Conservation (phyloP, 1,140 invertebrate genomes). For the Pseudomyrmex cubaensis region DNA sequence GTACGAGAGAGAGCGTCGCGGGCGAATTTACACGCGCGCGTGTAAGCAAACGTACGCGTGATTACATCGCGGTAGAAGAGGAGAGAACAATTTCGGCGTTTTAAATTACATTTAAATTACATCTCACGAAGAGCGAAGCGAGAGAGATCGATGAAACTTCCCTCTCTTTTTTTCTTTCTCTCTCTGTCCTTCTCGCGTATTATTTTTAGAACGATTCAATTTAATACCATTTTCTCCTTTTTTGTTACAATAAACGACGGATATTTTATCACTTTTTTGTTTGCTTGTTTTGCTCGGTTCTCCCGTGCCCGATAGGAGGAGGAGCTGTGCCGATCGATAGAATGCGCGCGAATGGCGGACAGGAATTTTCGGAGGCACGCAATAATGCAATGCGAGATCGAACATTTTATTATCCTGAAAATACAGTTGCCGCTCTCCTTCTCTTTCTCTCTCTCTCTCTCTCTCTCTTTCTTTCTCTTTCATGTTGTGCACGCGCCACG, state of each 20-base stretch:
- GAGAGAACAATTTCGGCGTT: background rate
- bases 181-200: slow-evolving; percentile 13
- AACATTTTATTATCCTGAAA: slow-evolving; percentile 53
- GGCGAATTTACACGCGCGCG: no score
- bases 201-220: slow-evolving; percentile 56
- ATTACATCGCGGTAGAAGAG: slow-evolving; percentile 13
- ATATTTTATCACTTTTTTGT: slow-evolving; percentile 60
- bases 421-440: slow-evolving; percentile 13
- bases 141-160: slow-evolving; percentile 35
- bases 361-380: slow-evolving; percentile 58
- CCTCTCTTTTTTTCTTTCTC: background rate
- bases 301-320: slow-evolving; percentile 30
- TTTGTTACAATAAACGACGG: slow-evolving; percentile 54
- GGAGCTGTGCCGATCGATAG: slow-evolving; percentile 47
- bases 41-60: background rate
- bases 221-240: slow-evolving; percentile 21
- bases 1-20: background rate
- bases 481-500: slow-evolving; percentile 30
- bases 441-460: background rate
- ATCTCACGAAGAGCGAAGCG: slow-evolving; percentile 39
- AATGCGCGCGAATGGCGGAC: slow-evolving; percentile 49
- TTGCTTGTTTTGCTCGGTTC: slow-evolving; percentile 43
- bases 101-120: slow-evolving; percentile 49
- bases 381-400: slow-evolving; percentile 47
- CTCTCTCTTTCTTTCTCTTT: background rate